phyloP scores from a whole-genome alignment of 64 coral and sea anemone genomes.

The Catalaphyllia jardinei region DNA sequence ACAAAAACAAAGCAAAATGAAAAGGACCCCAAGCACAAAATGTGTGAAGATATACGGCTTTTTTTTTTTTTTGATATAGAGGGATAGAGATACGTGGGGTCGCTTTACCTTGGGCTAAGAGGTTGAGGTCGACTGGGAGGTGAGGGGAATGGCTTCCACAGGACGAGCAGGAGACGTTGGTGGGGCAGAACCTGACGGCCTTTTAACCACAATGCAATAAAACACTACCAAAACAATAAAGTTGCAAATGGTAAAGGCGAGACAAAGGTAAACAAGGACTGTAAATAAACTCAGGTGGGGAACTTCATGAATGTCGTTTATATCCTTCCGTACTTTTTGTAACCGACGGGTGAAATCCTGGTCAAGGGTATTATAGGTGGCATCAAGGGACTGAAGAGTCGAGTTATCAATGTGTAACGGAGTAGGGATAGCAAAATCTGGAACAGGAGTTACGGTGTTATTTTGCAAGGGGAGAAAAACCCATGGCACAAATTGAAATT shows the following conservation, averaged over 20 bases:
- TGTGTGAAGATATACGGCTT: too few species aligned
- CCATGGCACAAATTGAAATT: conserved; percentile 34
- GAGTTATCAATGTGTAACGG: conserved; percentile 42
- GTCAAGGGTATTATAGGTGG: conserved; percentile 10
- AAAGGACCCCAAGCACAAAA: too few species aligned
- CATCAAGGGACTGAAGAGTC: conserved; percentile 1
- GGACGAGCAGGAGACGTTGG: neutral
- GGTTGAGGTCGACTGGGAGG: too few species aligned
- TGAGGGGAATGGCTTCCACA: neutral
- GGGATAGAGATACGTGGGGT: too few species aligned
- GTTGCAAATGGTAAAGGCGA: neutral
- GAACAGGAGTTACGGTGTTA: neutral
- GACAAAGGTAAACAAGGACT: neutral
- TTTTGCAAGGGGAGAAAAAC: neutral
- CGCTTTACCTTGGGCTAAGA: neutral
- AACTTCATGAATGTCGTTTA: neutral
- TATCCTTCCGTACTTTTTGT: neutral
- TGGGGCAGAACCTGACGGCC: too few species aligned
- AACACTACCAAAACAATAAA: neutral
- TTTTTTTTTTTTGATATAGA: too few species aligned
- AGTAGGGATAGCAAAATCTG: conserved; percentile 16
- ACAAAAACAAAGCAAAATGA: too few species aligned
- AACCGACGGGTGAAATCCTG: neutral
- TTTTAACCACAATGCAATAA: neutral
- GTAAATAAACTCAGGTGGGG: neutral